Evolutionary conservation across 2,797 vertebrate genomes (phyloP), one percentile per base, ranked within the genome.

Genomic region (Lerista edwardsae): DNA sequence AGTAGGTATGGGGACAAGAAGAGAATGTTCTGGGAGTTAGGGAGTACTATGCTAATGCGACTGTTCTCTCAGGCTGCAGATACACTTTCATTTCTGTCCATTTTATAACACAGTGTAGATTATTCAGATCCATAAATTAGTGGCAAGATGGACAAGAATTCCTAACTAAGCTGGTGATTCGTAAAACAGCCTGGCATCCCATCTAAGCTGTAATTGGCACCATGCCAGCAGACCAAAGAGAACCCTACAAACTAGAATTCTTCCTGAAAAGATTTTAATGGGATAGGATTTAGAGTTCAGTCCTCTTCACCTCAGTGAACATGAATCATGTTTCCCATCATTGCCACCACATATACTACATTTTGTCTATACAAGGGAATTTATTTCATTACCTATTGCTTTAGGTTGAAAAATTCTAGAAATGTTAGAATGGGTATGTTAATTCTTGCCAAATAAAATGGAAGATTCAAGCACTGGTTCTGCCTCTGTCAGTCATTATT

Each of bases 81-180:
- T 5, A 71, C 62, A 85, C 41, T 80, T 76, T 80, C 82, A 75
- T 84, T 76, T 36, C 12, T 72, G 31, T 80, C 82, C 78, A 76
- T 73, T 83, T 59, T 34, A 41, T 55, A 80, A 79, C 29, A 84
- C 27, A 41, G n/a, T 76, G 34, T 0, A 82, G 51, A 85, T 57
- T 87, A 82, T 21, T 88, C 85, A 86, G 87, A 47, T 55, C 41
- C 14, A 6, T 39, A 55, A 79, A 85, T 47, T 44, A 81, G 55
- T 82, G 73, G 81, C 36, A 25, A 9, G 29, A 31, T 59, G 77
- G n/a, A 72, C 23, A 62, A 41, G 82, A 75, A 80, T 14, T 55
- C 1, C 8, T 14, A 88, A 80, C 78, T 62, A 93, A 86, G n/a
- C 62, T 17, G 39, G 39, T 27, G 84, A 68, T 36, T 69, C 57